phyloP scores from a whole-genome alignment of 2,888 invertebrate species.

The Tricholauxania praeusta region DNA sequence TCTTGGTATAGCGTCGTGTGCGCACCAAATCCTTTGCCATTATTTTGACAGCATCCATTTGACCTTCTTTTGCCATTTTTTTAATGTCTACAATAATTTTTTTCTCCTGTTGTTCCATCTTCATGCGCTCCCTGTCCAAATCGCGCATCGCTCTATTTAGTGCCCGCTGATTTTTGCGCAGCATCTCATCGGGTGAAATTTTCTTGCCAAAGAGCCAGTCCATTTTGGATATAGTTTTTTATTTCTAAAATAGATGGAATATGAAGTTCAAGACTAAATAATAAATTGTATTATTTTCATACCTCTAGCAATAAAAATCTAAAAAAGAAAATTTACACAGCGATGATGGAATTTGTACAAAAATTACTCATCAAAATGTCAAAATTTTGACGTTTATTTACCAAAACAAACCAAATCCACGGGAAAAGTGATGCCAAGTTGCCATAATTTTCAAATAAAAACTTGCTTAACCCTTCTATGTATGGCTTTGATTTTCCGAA shows the following conservation, averaged over 20 bases:
- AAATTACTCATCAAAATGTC: slow-evolving; percentile 30
- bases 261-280: neutral
- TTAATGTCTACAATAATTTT: slow-evolving; percentile 98
- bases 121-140: slow-evolving; percentile 90
- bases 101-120: slow-evolving; percentile 99
- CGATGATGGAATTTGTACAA: slow-evolving; percentile 9
- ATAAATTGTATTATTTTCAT: neutral
- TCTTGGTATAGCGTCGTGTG: slow-evolving; percentile 94
- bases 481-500: too few species aligned
- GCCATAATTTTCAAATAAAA: too few species aligned
- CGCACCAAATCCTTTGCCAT: slow-evolving; percentile 99
- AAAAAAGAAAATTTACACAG: neutral
- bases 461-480: too few species aligned
- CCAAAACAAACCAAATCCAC: slow-evolving; percentile 17
- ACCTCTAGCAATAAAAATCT: neutral
- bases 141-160: slow-evolving; percentile 98
- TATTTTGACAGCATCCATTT: slow-evolving; percentile 99
- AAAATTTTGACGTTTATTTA: neutral
- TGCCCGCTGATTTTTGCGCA: slow-evolving; percentile 97
- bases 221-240: slow-evolving; percentile 69
- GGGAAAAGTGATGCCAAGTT: slow-evolving; percentile 20
- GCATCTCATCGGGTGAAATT: slow-evolving; percentile 97
- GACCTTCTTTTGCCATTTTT: slow-evolving; percentile 98
- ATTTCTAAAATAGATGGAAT: neutral
- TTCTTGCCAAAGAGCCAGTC: slow-evolving; percentile 98